A percentile compares a stretch with the other conserved stretches of the same genome.
These are phyloP conservation scores for Chironomus striatipennis DNA, from an alignment of 1,140 invertebrate species.

Conservation along the genomic window DNA sequence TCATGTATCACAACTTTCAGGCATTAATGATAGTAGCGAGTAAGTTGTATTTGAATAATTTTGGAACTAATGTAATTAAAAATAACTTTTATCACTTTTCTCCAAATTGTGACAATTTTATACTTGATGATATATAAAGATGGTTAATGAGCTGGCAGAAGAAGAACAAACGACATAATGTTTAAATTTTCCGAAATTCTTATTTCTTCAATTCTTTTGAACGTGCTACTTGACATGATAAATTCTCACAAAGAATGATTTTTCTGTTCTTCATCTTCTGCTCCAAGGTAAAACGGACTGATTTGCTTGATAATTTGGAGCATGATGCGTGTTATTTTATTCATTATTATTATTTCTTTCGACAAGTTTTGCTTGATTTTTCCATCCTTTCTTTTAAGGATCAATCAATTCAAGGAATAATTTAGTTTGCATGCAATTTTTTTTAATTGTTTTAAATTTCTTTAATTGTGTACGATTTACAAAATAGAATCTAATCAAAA, in stretches of 20 bases:
- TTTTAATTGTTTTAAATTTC: too few relatives aligned
- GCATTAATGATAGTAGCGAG: slow-evolving; percentile 52
- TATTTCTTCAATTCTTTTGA: too few relatives aligned
- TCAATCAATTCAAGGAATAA: too few relatives aligned
- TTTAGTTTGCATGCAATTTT: background rate
- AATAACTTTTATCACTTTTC: background rate
- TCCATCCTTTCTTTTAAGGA: too few relatives aligned
- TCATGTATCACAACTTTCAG: slow-evolving; percentile 47
- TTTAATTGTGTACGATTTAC: too few relatives aligned
- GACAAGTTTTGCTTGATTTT: background rate
- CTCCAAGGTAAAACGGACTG: background rate
- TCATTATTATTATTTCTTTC: background rate
- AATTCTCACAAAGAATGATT: background rate
- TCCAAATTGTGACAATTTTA: background rate
- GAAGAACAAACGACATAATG: background rate
- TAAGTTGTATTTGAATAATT: slow-evolving; percentile 38
- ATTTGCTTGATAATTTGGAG: background rate
- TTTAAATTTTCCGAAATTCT: background rate
- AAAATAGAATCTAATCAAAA: too few relatives aligned
- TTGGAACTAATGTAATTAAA: background rate
- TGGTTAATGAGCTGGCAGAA: slow-evolving; percentile 21
- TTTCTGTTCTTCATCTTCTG: background rate
- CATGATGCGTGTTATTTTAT: background rate
- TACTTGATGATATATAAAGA: background rate
- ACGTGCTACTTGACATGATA: background rate